Evolutionary conservation across 1,140 invertebrate genomes (phyloP), one percentile per base, ranked within the genome.

Genomic region (Drosophila parabipectinata): DNA sequence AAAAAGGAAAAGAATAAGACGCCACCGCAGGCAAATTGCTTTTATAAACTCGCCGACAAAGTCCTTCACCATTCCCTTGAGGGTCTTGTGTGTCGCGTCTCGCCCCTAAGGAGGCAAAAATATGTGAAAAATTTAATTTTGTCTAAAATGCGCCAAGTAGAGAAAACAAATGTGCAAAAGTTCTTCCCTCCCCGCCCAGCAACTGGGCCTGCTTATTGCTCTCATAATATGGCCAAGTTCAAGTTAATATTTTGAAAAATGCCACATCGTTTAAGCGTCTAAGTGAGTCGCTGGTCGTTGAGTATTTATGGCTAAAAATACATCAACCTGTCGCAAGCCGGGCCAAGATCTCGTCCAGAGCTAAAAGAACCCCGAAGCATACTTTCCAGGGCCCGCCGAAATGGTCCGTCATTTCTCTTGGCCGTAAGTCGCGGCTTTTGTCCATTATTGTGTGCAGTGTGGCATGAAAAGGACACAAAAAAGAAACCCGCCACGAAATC

Each of bases 171-270:
- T 69, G 63, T 32, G 51, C 10, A 32, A 50, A 37, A 32, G 41
- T 30, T 26, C 1, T 30, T 26, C 1, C 9, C 4, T 3, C 18
- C 41, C 24, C 18, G 7, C 8, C 59, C 47, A 24, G 54, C 26
- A 41, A 21, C 50, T 37, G 28, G 47, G 24, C n/a, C 26, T 61
- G 28, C 63, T 58, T 61, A 51, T 55, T 79, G 54, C 69, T 71
- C 60, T 58, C 71, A 64, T 71, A 64, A 58, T 60, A 39, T 41
- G 34, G 54, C 58, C 48, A 68, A 82, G 59, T 66, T 83, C 57
- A 81, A 81, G 77, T 85, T 85, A 85, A 87, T 85, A 85, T 74
- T 81, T 87, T 85, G 61, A 85, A 75, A 81, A 77, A 85, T 85
- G 73, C 60, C 57, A 63, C 78, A 87, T 87, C 79, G 84, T 85